These are phyloP conservation scores for Hylomyscus alleni DNA, from an alignment of 2,797 vertebrate genomes.

Conservation along the genomic window DNA sequence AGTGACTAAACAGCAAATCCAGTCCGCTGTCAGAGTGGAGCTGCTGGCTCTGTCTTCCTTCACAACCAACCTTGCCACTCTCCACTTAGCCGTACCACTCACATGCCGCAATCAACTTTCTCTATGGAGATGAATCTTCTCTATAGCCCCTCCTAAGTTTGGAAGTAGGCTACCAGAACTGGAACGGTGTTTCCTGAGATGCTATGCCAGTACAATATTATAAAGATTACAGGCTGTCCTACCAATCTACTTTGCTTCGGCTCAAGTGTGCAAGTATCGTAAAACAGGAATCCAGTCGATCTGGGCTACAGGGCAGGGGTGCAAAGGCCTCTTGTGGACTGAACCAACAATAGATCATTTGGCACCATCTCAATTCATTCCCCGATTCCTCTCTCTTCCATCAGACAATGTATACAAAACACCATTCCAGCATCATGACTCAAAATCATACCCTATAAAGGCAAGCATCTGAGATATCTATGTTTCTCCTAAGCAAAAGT, in stretches of 20 bases:
- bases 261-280: neutral
- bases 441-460: neutral
- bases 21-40: neutral
- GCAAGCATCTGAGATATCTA: neutral
- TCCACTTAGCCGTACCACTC: neutral
- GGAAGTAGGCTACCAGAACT: neutral
- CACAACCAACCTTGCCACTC: neutral
- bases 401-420: neutral
- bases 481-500: neutral
- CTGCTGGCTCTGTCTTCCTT: neutral
- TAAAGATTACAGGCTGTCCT: neutral
- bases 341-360: neutral
- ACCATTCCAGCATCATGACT: neutral
- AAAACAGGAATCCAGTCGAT: neutral
- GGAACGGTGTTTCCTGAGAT: neutral
- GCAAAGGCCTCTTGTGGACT: neutral
- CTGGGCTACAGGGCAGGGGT: neutral
- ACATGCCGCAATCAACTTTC: neutral
- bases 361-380: neutral
- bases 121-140: neutral
- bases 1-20: conserved; percentile 14
- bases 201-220: neutral
- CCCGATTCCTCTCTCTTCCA: conserved; percentile 42
- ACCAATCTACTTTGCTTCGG: neutral
- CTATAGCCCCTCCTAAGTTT: neutral